Base-by-base conservation (phyloP, 2,888 invertebrate genomes). In the Nomada fucata region DNA sequence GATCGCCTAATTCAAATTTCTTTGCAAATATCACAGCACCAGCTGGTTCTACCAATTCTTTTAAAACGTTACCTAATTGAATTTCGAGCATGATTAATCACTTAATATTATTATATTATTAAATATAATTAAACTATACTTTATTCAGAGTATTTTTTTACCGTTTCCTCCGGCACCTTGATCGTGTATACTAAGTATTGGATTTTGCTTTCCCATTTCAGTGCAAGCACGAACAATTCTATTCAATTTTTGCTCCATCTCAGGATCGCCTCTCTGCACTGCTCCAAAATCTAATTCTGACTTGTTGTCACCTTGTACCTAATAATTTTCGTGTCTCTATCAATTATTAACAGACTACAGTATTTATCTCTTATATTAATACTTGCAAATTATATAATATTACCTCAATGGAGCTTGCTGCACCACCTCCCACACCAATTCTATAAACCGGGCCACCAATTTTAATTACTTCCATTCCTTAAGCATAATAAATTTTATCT, bases 91-190 rank as follows among this genome's bases (percentile, higher is more conserved):
- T 57, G 3, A 68, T 72, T 53, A 73, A 52, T 47, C 0, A 42
- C 7, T 0, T 15, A 26, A 29, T 18, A 50, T 29, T 23, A 64
- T 36, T 20, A n/a, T 52, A 23, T n/a, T 47, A 26, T 23, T 15
- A 42, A 26, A 2, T 26, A n/a, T 26, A 11, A 44, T 61, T 59
- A 65, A 20, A 10, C 23, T 57, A 52, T 23, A 3, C n/a, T 42
- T n/a, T 23, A 18, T 15, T 20, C 9, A 18, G 2, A 23, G 29
- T 55, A 18, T 44, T 68, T 60, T 79, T 36, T 81, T 90, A 94
- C 95, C 98, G 92, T 98, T 98, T 44, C 99, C 99, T n/a, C 99
- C 99, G 11, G 99, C 99, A 26, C 99, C 99, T 95, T 99, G 99
- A 94, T 99, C 99, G 92, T 99, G 99, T 89, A 99, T 99, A 95